phyloP scores from a whole-genome alignment of 2,113 vertebrate species.

The Sakesphorus luctuosus region DNA sequence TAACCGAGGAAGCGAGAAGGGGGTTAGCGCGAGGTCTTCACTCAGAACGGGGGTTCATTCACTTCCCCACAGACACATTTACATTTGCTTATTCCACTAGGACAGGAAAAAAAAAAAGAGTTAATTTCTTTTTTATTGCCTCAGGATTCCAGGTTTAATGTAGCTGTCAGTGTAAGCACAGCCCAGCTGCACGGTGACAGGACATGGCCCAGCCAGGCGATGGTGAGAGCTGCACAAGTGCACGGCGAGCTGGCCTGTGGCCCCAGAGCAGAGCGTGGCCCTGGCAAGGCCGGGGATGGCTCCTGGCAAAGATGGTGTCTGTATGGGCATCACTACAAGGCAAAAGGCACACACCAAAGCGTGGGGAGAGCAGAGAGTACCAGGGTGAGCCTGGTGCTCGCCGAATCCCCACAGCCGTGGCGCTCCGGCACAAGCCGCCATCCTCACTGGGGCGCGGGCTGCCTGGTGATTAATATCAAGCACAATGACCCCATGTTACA shows the following conservation, averaged over 20 bases:
- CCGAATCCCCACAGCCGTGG: accelerated
- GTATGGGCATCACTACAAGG: not conserved
- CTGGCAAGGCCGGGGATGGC: not conserved
- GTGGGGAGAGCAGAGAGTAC: not conserved
- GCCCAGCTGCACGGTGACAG: slow-evolving; percentile 78
- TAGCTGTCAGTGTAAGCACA: slow-evolving; percentile 82
- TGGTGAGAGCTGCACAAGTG: not conserved
- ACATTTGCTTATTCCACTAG: slow-evolving; percentile 80
- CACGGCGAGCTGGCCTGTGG: not conserved
- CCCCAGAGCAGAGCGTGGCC: accelerated
- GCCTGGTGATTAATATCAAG: slow-evolving; percentile 81
- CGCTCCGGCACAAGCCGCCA: slow-evolving; percentile 35
- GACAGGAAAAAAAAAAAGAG: slow-evolving; percentile 79
- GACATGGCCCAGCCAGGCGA: slow-evolving; percentile 66
- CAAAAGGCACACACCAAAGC: accelerated
- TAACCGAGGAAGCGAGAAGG: slow-evolving; percentile 50
- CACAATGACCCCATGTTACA: slow-evolving; percentile 81
- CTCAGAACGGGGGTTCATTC: slow-evolving; percentile 71
- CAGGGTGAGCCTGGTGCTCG: accelerated
- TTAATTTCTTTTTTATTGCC: slow-evolving; percentile 84
- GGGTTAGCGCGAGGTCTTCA: slow-evolving; percentile 69
- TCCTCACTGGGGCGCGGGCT: slow-evolving; percentile 64
- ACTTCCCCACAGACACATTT: slow-evolving; percentile 77
- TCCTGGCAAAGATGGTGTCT: not conserved
- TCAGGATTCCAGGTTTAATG: slow-evolving; percentile 82